phyloP scores from a whole-genome alignment of 1,140 invertebrate genomes.

The Dinothrombium tinctorium region DNA sequence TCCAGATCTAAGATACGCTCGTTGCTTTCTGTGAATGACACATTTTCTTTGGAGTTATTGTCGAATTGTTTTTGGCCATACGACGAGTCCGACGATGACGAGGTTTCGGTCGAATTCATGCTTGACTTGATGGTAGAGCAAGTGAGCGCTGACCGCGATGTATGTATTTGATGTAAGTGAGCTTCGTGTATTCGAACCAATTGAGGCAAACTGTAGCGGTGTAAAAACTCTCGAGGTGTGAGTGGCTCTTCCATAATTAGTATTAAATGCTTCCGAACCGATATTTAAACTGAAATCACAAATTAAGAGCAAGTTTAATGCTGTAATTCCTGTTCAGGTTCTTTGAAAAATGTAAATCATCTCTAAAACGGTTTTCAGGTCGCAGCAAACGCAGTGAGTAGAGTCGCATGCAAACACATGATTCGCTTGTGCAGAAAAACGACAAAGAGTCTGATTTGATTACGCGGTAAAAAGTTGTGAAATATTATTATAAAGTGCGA shows the following conservation, averaged over 20 bases:
- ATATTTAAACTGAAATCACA: too few species aligned
- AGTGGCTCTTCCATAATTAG: conserved; percentile 7
- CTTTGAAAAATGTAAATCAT: too few species aligned
- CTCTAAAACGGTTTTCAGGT: too few species aligned
- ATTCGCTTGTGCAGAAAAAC: too few species aligned
- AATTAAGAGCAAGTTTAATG: too few species aligned
- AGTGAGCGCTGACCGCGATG: background rate
- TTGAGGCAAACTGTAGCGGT: conserved; percentile 11
- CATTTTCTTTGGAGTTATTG: background rate
- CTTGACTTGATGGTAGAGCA: background rate
- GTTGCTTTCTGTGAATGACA: conserved; percentile 3
- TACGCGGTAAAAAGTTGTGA: too few species aligned
- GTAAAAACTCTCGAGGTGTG: conserved; percentile 11
- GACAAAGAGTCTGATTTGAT: too few species aligned
- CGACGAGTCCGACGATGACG: background rate
- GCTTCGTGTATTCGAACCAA: conserved; percentile 11
- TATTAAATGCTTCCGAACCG: too few species aligned
- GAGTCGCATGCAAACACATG: too few species aligned
- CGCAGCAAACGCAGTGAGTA: too few species aligned
- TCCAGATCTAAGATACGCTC: conserved; percentile 10
- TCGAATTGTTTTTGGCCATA: background rate
- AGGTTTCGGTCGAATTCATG: background rate
- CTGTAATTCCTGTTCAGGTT: too few species aligned
- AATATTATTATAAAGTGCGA: too few species aligned
- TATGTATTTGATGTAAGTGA: background rate